Base-by-base conservation (phyloP, 2,797 vertebrate species). In the Gastrophryne carolinensis region DNA sequence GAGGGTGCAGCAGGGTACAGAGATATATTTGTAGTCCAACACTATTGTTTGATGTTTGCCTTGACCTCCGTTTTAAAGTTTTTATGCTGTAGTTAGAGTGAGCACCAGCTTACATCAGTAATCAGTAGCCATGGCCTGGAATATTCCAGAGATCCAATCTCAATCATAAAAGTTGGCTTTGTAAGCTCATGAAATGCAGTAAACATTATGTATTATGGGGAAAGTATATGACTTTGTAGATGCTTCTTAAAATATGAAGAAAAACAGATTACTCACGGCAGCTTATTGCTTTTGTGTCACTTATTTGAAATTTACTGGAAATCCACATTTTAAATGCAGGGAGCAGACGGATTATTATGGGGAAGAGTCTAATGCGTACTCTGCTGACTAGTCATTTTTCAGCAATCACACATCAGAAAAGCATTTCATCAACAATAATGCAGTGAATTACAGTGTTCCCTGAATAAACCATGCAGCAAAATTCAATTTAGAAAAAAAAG, bases 251-350 rank as follows among this genome's bases (percentile, higher is more conserved):
- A 75, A 67, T 50, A 39, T 52, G 63, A 60, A 66, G 37, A 35
- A 66, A 74, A 66, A 66, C 62, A 23, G 50, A 74, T 74, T 74
- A 53, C 23, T 74, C 24, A n/a, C 17, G 4, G 19, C 7, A 29
- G 62, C 19, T 58, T 60, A 67, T 75, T 64, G 63, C 53, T 60
- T 75, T 75, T 58, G 63, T 34, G 72, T 67, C 63, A 65, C 52
- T 66, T 65, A 73, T 73, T 64, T 64, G 39, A 73, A 64, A 73
- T 60, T 37, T 64, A 54, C 49, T 64, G 54, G 60, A 54, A 73
- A 54, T 53, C 29, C 50, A 54, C 35, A 47, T 54, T 49, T 73
- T 63, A 34, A 41, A 63, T 73, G 39, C 47, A 30, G 44, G 23
- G 13, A 73, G 17, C 15, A 54, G 54, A 35, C 17, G 6, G 50